phyloP scores from a whole-genome alignment of 2,888 invertebrate species.

The Holacanthella duospinosa region DNA sequence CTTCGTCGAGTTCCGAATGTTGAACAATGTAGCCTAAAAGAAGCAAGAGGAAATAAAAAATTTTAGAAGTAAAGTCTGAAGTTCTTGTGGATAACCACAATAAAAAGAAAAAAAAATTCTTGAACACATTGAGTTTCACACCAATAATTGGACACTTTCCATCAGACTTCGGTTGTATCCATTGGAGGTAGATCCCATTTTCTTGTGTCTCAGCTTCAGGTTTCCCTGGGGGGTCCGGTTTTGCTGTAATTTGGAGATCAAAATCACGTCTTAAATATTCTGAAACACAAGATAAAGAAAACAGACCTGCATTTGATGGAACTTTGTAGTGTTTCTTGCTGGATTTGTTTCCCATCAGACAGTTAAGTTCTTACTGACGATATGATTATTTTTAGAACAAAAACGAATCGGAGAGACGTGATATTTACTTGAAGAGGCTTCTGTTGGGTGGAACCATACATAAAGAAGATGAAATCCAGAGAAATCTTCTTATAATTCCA shows the following conservation, averaged over 20 bases:
- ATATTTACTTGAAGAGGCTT: too few species aligned
- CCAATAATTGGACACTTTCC: conserved; percentile 72
- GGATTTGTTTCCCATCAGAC: neutral
- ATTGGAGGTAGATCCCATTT: conserved; percentile 47
- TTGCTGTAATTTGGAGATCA: conserved; percentile 9
- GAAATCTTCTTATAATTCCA: too few species aligned
- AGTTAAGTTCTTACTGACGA: neutral
- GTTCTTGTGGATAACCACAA: neutral
- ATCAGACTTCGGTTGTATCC: conserved; percentile 69
- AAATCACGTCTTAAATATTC: neutral
- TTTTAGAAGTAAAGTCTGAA: neutral
- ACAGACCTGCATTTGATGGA: neutral
- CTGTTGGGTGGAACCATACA: too few species aligned
- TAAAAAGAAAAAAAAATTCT: neutral
- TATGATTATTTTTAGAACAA: neutral
- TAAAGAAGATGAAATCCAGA: too few species aligned
- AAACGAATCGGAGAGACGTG: too few species aligned
- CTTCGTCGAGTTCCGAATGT: conserved; percentile 24
- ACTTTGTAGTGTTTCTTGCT: neutral
- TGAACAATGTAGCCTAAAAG: conserved; percentile 29
- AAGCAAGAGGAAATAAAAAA: neutral
- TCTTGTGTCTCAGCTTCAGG: conserved; percentile 16
- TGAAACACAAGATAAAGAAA: too few species aligned
- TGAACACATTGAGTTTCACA: conserved; percentile 26
- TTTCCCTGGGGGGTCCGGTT: conserved; percentile 12